Percentiles rank a stretch among this genome's conserved stretches.
phyloP scores from a whole-genome alignment of 2,113 vertebrate genomes.

The Poeciliopsis retropinna region DNA sequence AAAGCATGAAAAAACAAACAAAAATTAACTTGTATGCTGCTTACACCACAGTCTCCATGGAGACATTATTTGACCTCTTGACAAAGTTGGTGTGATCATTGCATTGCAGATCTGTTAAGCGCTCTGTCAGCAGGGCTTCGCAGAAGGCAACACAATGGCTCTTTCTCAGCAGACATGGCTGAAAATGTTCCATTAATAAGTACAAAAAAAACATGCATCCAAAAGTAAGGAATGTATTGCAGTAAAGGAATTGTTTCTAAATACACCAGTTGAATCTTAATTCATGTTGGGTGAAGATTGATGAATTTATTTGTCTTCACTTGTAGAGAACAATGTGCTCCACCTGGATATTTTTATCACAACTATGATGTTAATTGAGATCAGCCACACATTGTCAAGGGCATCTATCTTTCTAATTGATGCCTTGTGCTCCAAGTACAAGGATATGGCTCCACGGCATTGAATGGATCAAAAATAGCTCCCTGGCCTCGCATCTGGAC shows the following conservation, averaged over 20 bases:
- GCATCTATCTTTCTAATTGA: constrained; percentile 54
- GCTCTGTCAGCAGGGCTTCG: constrained; percentile 56
- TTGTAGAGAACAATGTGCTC: constrained; percentile 38
- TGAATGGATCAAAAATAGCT: constrained; percentile 63
- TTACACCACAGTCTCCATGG: constrained; percentile 55
- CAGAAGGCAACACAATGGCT: constrained; percentile 47
- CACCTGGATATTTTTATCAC: constrained; percentile 67
- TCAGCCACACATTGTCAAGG: constrained; percentile 64
- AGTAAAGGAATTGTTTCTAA: constrained; percentile 15
- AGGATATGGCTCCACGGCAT: constrained; percentile 54
- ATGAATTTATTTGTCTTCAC: constrained; percentile 38
- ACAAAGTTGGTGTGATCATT: constrained; percentile 46
- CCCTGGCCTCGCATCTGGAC: constrained; percentile 58
- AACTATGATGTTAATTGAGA: constrained; percentile 67
- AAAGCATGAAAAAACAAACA: constrained; percentile 7
- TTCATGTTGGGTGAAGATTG: constrained; percentile 20
- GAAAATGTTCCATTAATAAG: constrained; percentile 43
- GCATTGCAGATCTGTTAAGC: constrained; percentile 60
- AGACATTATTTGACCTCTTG: constrained; percentile 62
- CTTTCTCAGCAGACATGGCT: constrained; percentile 51
- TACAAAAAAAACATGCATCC: constrained; percentile 61
- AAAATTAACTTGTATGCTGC: constrained; percentile 19
- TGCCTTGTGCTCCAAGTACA: constrained; percentile 51
- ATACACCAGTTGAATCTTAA: constrained; percentile 4
- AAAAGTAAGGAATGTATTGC: constrained; percentile 45